Percentiles rank a stretch among this genome's conserved stretches.
Conservation (phyloP, 1,140 invertebrate species). For the Drosophila dunni region DNA sequence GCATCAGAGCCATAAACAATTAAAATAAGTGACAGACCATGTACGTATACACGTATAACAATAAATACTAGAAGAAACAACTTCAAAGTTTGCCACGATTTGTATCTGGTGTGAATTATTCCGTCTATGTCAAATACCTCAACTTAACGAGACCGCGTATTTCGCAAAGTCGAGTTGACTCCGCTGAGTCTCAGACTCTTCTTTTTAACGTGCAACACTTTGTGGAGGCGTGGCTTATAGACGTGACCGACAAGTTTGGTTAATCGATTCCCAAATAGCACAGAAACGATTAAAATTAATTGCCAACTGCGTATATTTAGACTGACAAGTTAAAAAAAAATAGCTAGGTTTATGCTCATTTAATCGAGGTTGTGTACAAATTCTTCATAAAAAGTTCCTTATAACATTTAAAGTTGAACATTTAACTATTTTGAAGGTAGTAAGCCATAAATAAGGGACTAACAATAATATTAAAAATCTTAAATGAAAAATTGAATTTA, state of each 20-base stretch:
- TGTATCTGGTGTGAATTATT: conserved; percentile 60
- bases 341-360: too few relatives aligned
- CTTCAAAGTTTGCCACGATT: conserved; percentile 49
- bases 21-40: conserved; percentile 79
- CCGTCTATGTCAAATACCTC: conserved; percentile 32
- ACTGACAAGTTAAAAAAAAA: neutral
- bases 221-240: conserved; percentile 1
- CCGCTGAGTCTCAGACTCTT: neutral
- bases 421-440: too few relatives aligned
- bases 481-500: too few relatives aligned
- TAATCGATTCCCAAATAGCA: neutral
- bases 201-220: neutral
- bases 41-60: conserved; percentile 49
- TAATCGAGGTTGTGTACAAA: too few relatives aligned
- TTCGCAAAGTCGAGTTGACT: conserved; percentile 31
- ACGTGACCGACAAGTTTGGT: neutral
- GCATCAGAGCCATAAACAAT: conserved; percentile 69
- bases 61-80: conserved; percentile 56
- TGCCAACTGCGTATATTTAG: neutral
- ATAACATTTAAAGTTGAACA: too few relatives aligned
- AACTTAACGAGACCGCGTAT: neutral
- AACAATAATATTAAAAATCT: too few relatives aligned
- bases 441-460: too few relatives aligned
- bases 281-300: neutral
- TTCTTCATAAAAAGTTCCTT: too few relatives aligned